A percentile compares a stretch with the other conserved stretches of the same genome.
phyloP scores from a whole-genome alignment of 2,797 vertebrate genomes.

The Sparus aurata region DNA sequence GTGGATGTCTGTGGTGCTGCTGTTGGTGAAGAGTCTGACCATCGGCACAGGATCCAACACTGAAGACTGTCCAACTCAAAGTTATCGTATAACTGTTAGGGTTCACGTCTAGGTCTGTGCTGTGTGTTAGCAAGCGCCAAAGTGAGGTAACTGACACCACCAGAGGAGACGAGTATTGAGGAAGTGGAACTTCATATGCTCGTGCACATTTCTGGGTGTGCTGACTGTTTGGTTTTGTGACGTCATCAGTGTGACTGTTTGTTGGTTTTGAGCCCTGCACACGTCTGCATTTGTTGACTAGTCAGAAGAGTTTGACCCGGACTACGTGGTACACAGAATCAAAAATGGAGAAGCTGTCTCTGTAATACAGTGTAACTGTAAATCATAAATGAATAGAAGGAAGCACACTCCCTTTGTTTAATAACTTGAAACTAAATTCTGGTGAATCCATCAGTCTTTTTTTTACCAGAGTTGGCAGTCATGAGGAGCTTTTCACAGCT shows the following conservation, averaged over 20 bases:
- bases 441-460: neutral
- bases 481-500: neutral
- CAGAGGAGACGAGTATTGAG: neutral
- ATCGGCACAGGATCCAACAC: neutral
- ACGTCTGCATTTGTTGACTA: neutral
- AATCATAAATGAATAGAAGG: neutral
- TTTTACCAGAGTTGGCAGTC: neutral
- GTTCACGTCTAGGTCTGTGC: neutral
- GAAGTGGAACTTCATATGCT: slow-evolving; percentile 19
- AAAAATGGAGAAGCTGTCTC: neutral
- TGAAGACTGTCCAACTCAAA: neutral
- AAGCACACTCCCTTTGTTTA: neutral
- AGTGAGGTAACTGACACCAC: neutral
- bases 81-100: neutral
- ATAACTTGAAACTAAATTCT: too few species aligned
- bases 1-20: neutral
- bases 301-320: neutral
- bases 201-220: neutral
- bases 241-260: neutral
- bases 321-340: neutral
- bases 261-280: neutral
- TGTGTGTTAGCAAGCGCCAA: neutral
- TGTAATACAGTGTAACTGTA: neutral
- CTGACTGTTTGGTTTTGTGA: slow-evolving; percentile 1
- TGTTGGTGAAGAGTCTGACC: neutral